Base-by-base conservation (phyloP, 2,797 vertebrate genomes). In the Eurystomus glaucurus region DNA sequence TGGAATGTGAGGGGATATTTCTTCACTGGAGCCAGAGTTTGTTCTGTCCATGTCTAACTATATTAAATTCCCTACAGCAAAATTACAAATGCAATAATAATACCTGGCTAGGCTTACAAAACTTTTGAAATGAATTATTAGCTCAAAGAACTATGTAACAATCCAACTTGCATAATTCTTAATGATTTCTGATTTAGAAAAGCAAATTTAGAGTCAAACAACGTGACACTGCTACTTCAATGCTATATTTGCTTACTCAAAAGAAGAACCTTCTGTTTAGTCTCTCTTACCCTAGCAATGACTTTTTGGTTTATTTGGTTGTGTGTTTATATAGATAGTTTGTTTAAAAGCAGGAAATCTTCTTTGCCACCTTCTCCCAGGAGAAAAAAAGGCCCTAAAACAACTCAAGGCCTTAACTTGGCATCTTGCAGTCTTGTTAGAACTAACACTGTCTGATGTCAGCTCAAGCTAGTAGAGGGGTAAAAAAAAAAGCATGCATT, bases 61-160 rank as follows among this genome's bases (percentile, higher is more conserved):
- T 35, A 51, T 35, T 55, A 68, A 94, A 71, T 60, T 88, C 71
- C 45, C 14, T 68, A 43, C 35, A 69, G 54, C 51, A 81, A 88
- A 88, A 94, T 64, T 77, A 81, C 31, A 93, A 68, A 68, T 65
- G 50, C 54, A 80, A 13, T 61, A 90, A 51, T 76, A 90, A 51
- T 76, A 80, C 11, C 26, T 26, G 51, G 37, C 70, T 92, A 46
- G 66, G 35, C n/a, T 83, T 74, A 66, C 45, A 89, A 52, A 86
- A 71, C 16, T 8, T 76, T 92, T 54, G 13, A 41, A 94, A 61
- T 66, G 9, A 88, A 79, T 62, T 82, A 86, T 22, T 58, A 82
- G 33, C 29, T 77, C 35, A 28, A 72, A 74, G 41, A 84, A 22
- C 41, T 70, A 51, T 28, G 35, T 69, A 51, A 80, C 52, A 77